Evolutionary conservation across 2,888 invertebrate species (phyloP), one percentile per base, ranked within the genome.

Genomic region (Acleris holmiana): DNA sequence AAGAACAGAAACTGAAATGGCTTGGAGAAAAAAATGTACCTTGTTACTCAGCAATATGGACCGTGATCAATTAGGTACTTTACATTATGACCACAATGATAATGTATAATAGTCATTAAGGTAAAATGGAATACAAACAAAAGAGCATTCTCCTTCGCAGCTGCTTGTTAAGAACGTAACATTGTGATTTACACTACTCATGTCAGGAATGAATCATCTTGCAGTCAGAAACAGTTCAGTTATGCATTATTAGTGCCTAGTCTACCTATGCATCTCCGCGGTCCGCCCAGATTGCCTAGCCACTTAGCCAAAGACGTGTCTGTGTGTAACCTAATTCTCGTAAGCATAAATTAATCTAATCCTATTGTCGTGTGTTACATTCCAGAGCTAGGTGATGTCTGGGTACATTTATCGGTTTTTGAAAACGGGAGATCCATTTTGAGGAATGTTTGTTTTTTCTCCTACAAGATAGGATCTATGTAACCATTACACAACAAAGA

Each of bases 241-340:
- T 49, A 60, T 65, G 54, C 35, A 59, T 49, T 59, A 65, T 65
- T 65, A 65, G 65, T 50, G 35, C 55, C 59, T 60, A 65, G n/a
- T n/a, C n/a, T n/a, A 29, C 8, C 29, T 29, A 29, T 29, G 35
- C 35, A 35, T 35, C 35, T 35, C 35, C 35, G 8, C 29, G 8
- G 29, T 29, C 29, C 29, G 35, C 35, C 35, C 35, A 35, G 35
- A 35, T 35, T 59, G 65, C 55, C 53, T 53, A 64, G 64, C 48
- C 55, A 60, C 53, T 59, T 59, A 64, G 65, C 55, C 41, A 41
- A 54, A 44, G 53, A 59, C 49, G 41, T 17, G 55, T 55, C 55
- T 55, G 55, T 17, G 54, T 54, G 55, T 44, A 55, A 55, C 55
- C 55, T 44, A 55, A 55, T 55, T 55, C 41, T 23, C 44, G n/a